A percentile compares a stretch with the other conserved stretches of the same genome.
Evolutionary conservation across 2,888 invertebrate species (phyloP).

Genomic region (Nysson spinosus): DNA sequence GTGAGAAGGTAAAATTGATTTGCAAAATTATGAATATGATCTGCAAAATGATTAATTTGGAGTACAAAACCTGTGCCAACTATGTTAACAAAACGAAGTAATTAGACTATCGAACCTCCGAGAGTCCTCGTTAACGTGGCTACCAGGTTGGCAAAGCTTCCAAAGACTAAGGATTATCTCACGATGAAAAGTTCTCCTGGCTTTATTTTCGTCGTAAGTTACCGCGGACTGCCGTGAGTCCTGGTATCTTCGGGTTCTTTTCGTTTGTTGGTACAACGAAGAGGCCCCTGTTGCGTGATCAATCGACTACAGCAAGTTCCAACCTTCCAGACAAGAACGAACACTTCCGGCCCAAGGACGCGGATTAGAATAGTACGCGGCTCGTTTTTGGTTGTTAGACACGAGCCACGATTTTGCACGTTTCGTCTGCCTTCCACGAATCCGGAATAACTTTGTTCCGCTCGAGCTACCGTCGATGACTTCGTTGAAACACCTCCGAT

Average conservation of each 20-base stretch:
- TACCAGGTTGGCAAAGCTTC: slow-evolving; percentile 11
- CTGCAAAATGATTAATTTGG: too few species aligned
- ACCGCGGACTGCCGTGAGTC: slow-evolving; percentile 1
- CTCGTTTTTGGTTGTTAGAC: slow-evolving; percentile 15
- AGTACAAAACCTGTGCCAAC: too few species aligned
- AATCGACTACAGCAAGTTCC: slow-evolving; percentile 55
- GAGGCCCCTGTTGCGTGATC: slow-evolving; percentile 36
- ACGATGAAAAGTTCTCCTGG: slow-evolving; percentile 31
- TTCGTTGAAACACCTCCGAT: not conserved
- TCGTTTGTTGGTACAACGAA: slow-evolving; percentile 39
- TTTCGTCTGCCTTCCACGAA: not conserved
- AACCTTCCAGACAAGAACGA: slow-evolving; percentile 22
- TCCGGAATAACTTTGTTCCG: not conserved
- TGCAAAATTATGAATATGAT: too few species aligned
- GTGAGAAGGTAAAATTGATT: too few species aligned
- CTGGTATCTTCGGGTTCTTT: slow-evolving; percentile 8
- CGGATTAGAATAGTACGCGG: slow-evolving; percentile 49
- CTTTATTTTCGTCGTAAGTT: slow-evolving; percentile 36
- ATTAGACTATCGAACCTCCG: not conserved
- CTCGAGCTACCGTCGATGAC: not conserved
- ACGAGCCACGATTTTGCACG: not conserved
- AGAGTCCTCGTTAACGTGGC: not conserved
- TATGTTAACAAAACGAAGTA: too few species aligned
- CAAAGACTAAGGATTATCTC: slow-evolving; percentile 34
- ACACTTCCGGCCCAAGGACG: slow-evolving; percentile 41